phyloP scores from a whole-genome alignment of 2,888 invertebrate species.

The Fragum fragum region DNA sequence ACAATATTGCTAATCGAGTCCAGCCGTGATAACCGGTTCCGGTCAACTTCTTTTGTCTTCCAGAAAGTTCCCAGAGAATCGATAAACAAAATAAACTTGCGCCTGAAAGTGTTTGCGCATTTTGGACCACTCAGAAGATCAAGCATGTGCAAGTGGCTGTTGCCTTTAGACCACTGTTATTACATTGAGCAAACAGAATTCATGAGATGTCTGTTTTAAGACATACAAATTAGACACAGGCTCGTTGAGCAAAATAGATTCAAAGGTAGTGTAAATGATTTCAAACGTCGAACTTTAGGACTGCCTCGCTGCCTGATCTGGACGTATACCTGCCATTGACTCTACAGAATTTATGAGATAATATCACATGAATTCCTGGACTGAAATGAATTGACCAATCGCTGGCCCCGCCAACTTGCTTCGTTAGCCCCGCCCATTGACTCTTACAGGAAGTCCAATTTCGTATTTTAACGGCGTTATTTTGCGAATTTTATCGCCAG shows the following conservation, averaged over 20 bases:
- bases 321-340: too few relatives aligned
- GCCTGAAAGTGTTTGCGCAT: not conserved
- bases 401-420: too few relatives aligned
- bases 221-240: not conserved
- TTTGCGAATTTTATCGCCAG: too few relatives aligned
- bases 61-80: not conserved
- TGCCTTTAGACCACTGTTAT: slow-evolving; percentile 8
- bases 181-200: slow-evolving; percentile 13
- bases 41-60: not conserved
- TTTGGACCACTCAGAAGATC: not conserved
- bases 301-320: too few relatives aligned
- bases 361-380: too few relatives aligned
- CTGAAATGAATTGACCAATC: too few relatives aligned
- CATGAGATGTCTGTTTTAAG: slow-evolving; percentile 7
- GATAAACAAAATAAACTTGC: not conserved
- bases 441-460: too few relatives aligned
- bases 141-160: slow-evolving; percentile 11
- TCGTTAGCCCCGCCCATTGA: too few relatives aligned
- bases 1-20: not conserved
- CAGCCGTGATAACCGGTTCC: not conserved
- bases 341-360: too few relatives aligned
- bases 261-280: too few relatives aligned
- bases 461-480: too few relatives aligned
- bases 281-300: too few relatives aligned
- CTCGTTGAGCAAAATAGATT: not conserved